Conservation (phyloP, 2,113 vertebrate genomes). For the Melanerpes formicivorus region DNA sequence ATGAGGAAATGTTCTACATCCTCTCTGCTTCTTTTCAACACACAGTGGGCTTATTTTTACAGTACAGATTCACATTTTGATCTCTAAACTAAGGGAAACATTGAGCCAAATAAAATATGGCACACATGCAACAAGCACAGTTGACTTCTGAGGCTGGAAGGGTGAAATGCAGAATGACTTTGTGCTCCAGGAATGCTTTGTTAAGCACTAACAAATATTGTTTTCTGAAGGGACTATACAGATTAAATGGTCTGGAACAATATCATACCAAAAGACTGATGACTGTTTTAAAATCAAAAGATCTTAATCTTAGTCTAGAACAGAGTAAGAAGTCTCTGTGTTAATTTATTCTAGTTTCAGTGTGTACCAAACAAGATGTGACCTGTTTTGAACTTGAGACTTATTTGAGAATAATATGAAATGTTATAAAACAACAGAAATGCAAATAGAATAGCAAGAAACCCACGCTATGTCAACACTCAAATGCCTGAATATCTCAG, state of each 20-base stretch:
- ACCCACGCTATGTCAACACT: neutral
- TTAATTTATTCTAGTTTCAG: neutral
- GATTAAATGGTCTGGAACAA: neutral
- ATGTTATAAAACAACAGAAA: neutral
- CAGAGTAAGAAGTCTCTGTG: neutral
- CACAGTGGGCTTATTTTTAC: slow-evolving; percentile 30
- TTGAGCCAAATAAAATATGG: slow-evolving; percentile 47
- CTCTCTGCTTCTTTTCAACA: neutral
- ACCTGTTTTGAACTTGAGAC: neutral
- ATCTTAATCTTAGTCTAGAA: neutral
- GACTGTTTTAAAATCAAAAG: neutral
- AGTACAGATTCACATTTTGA: slow-evolving; percentile 32
- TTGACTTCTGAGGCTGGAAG: slow-evolving; percentile 24
- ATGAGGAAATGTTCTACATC: neutral
- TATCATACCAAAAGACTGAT: neutral
- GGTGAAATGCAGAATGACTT: slow-evolving; percentile 13
- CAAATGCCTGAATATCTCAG: neutral
- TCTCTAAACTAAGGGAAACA: slow-evolving; percentile 9
- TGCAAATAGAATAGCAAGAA: neutral
- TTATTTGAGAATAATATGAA: neutral
- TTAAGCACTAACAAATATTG: slow-evolving; percentile 21
- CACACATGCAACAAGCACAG: neutral
- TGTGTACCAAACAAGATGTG: neutral
- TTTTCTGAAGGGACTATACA: slow-evolving; percentile 19
- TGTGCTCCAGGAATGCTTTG: slow-evolving; percentile 43